These are phyloP conservation scores for Ammospiza nelsoni DNA, from an alignment of 2,113 vertebrate genomes.

Conservation along the genomic window DNA sequence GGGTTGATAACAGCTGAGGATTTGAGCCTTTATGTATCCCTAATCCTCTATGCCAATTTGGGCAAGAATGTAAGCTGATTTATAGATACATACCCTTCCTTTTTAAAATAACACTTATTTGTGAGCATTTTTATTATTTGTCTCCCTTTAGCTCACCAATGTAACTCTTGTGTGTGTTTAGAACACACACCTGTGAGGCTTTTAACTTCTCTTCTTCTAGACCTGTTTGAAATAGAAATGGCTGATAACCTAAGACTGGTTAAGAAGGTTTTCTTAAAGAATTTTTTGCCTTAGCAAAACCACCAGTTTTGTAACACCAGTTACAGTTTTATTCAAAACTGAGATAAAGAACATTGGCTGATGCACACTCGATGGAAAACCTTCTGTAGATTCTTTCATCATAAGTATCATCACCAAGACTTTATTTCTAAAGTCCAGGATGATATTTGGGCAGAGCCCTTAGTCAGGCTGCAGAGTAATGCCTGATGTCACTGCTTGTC, in stretches of 20 bases:
- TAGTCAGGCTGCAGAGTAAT: background rate
- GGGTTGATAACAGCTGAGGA: background rate
- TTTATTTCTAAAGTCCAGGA: background rate
- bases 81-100: background rate
- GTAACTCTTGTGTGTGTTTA: background rate
- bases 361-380: background rate
- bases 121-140: background rate
- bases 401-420: background rate
- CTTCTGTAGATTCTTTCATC: background rate
- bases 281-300: background rate
- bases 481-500: background rate
- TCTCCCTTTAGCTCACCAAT: background rate
- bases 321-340: background rate
- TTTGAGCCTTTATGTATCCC: background rate
- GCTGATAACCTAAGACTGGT: background rate
- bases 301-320: background rate
- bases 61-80: background rate
- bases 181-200: background rate
- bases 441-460: background rate
- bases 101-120: background rate
- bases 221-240: background rate
- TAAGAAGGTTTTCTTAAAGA: accelerated
- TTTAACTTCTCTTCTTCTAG: background rate
- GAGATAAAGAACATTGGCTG: background rate
- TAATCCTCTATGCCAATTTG: background rate